Percentiles rank a stretch among this genome's conserved stretches.
Conservation (phyloP, 2,888 invertebrate genomes). For the Apoderus coryli region DNA sequence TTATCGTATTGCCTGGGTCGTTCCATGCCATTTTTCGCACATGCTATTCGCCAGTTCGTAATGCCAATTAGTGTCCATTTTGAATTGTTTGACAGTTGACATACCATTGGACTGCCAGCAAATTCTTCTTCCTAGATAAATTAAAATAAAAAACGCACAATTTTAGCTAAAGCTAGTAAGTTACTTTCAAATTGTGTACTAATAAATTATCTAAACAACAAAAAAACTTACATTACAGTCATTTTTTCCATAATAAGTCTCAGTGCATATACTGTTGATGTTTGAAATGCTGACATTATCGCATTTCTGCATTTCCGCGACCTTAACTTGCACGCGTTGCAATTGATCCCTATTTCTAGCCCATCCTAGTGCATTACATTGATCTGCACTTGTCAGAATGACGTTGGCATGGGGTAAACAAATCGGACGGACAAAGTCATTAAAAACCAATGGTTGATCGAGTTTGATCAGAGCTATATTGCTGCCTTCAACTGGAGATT, state of each 20-base stretch:
- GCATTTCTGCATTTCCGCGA: slow-evolving; percentile 65
- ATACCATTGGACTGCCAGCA: slow-evolving; percentile 76
- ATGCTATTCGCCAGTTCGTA: slow-evolving; percentile 76
- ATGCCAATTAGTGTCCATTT: slow-evolving; percentile 71
- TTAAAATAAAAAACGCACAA: neutral
- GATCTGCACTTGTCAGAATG: slow-evolving; percentile 28
- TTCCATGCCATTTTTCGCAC: slow-evolving; percentile 60
- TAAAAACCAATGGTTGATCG: slow-evolving; percentile 57
- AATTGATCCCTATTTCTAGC: slow-evolving; percentile 68
- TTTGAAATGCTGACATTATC: slow-evolving; percentile 76
- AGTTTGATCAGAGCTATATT: slow-evolving; percentile 68
- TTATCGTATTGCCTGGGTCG: slow-evolving; percentile 73
- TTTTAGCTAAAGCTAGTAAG: neutral
- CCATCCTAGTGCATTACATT: slow-evolving; percentile 80
- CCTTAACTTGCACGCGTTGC: slow-evolving; percentile 63
- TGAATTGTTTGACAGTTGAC: slow-evolving; percentile 52
- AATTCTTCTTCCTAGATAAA: slow-evolving; percentile 67
- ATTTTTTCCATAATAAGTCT: slow-evolving; percentile 61
- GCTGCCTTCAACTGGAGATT: slow-evolving; percentile 80
- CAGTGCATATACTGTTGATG: slow-evolving; percentile 71
- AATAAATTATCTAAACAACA: slow-evolving; percentile 4
- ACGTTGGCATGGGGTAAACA: slow-evolving; percentile 54
- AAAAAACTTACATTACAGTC: slow-evolving; percentile 78
- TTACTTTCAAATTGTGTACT: neutral
- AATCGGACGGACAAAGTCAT: slow-evolving; percentile 72